Conservation (phyloP, 2,113 vertebrate genomes). For the Crypturellus undulatus region DNA sequence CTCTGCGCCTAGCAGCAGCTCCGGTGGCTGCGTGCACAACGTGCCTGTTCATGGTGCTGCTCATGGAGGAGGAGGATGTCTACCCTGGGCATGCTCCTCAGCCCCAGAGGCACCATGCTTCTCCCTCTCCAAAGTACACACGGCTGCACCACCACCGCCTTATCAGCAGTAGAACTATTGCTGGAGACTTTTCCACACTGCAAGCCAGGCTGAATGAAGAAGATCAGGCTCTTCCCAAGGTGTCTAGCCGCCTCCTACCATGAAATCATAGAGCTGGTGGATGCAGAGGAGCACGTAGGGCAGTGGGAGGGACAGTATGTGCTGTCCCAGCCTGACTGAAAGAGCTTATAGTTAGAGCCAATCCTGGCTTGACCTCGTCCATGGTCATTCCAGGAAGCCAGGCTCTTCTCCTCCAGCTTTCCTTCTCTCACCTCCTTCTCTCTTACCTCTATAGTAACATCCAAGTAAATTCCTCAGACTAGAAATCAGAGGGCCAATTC, state of each 20-base stretch:
- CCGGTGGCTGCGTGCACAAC: constrained; percentile 46
- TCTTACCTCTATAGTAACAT: not conserved
- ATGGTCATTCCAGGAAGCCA: not conserved
- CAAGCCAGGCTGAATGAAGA: constrained; percentile 23
- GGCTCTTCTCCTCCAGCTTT: constrained; percentile 3
- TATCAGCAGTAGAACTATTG: not conserved
- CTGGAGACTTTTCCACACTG: constrained; percentile 54
- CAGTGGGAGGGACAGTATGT: not conserved
- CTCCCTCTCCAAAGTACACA: constrained; percentile 49
- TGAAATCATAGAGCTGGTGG: not conserved
- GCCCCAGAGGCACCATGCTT: constrained; percentile 33
- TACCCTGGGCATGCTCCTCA: not conserved
- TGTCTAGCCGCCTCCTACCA: not conserved
- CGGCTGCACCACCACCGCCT: not conserved
- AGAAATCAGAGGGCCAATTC: not conserved
- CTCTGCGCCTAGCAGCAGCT: constrained; percentile 26
- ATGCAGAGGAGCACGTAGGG: constrained; percentile 41
- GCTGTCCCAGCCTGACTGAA: constrained; percentile 21
- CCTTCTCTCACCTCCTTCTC: not conserved
- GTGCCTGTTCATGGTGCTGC: constrained; percentile 28
- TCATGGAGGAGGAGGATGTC: constrained; percentile 50
- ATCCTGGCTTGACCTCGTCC: not conserved
- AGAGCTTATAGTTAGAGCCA: not conserved
- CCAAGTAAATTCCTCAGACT: not conserved
- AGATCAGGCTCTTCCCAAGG: not conserved